Conservation (phyloP, 2,888 invertebrate species). For the Tuberolachnus salignus region DNA sequence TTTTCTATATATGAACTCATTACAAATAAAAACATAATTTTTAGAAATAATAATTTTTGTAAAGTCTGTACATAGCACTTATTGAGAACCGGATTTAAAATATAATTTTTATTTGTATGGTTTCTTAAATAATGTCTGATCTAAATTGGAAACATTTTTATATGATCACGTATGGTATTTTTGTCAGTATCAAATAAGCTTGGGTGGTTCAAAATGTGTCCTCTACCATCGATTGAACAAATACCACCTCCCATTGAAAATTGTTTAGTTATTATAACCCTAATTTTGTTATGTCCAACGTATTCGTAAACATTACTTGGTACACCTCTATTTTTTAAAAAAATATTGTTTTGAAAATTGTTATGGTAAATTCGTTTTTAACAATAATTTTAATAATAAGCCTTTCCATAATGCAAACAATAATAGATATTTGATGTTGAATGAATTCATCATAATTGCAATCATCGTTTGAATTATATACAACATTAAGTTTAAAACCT, state of each 20-base stretch:
- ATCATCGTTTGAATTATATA: too few species aligned
- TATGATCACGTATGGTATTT: conserved; percentile 3
- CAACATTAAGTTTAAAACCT: too few species aligned
- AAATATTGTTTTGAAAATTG: conserved; percentile 17
- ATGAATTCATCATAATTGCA: too few species aligned
- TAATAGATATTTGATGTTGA: too few species aligned
- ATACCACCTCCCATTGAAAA: not conserved
- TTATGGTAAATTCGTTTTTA: too few species aligned
- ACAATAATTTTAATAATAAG: too few species aligned
- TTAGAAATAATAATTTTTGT: not conserved
- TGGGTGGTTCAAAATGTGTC: not conserved
- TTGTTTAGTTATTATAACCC: not conserved
- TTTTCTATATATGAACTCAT: conserved; percentile 15
- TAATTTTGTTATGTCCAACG: not conserved
- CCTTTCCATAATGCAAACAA: too few species aligned
- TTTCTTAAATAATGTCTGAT: conserved; percentile 15
- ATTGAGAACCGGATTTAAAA: conserved; percentile 11
- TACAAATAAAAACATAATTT: not conserved
- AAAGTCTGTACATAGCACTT: conserved; percentile 15
- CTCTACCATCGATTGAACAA: conserved; percentile 8
- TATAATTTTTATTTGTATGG: not conserved
- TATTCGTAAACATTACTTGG: conserved; percentile 6
- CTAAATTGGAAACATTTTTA: conserved; percentile 2
- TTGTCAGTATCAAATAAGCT: not conserved
- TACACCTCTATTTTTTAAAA: conserved; percentile 5